A percentile compares a stretch with the other conserved stretches of the same genome.
Conservation (phyloP, 2,797 vertebrate genomes). For the Pelobates cultripes region DNA sequence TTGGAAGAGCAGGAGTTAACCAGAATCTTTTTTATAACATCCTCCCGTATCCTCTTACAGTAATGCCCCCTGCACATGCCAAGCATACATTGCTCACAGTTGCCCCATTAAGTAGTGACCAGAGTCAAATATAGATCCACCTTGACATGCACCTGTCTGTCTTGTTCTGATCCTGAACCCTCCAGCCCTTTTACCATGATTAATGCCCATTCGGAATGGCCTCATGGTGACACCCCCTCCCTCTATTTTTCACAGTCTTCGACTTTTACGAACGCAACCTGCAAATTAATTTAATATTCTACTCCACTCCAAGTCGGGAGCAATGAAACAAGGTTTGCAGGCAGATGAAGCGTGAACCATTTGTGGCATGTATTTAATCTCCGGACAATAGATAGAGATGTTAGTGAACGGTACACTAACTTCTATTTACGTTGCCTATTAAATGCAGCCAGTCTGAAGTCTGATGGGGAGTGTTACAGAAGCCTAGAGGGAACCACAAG, state of each 20-base stretch:
- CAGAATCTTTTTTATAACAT: background rate
- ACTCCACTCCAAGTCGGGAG: constrained; percentile 75
- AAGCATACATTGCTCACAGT: constrained; percentile 58
- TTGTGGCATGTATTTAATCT: constrained; percentile 88
- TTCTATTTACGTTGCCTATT: constrained; percentile 89
- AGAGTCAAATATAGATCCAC: constrained; percentile 59
- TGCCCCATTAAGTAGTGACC: constrained; percentile 63
- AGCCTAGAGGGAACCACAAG: constrained; percentile 83
- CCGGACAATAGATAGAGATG: constrained; percentile 87
- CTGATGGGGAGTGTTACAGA: constrained; percentile 81
- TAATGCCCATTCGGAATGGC: constrained; percentile 70
- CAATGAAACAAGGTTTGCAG: constrained; percentile 78
- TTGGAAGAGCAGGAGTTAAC: background rate
- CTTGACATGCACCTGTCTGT: constrained; percentile 65
- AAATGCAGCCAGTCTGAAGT: constrained; percentile 85
- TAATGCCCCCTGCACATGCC: constrained; percentile 10
- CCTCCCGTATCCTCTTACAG: background rate
- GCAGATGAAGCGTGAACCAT: constrained; percentile 85
- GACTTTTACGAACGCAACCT: constrained; percentile 83
- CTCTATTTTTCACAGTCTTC: constrained; percentile 63
- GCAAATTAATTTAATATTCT: constrained; percentile 88
- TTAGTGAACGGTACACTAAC: constrained; percentile 87
- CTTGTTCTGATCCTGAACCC: constrained; percentile 65
- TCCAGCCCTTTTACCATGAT: constrained; percentile 66
- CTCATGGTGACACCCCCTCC: constrained; percentile 54